Percentiles rank a stretch among this genome's conserved stretches.
phyloP scores from a whole-genome alignment of 2,797 vertebrate species.

The Schizopygopsis pylzovi region DNA sequence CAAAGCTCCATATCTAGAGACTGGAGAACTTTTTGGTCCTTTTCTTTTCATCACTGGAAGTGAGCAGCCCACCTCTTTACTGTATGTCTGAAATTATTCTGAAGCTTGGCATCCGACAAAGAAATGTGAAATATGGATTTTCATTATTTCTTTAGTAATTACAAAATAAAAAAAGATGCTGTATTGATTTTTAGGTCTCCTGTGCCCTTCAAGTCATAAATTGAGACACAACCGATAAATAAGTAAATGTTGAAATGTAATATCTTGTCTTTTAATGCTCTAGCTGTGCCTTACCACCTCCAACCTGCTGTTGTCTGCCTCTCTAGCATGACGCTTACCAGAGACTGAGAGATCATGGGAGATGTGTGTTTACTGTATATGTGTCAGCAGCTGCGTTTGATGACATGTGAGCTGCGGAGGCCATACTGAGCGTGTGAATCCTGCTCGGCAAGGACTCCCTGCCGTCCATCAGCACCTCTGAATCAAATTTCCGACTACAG shows the following conservation, averaged over 20 bases:
- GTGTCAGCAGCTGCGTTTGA: conserved; percentile 10
- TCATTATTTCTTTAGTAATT: conserved; percentile 12
- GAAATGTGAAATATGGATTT: conserved; percentile 17
- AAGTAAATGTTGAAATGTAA: conserved; percentile 14
- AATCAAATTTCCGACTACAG: neutral
- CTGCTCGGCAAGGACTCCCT: neutral
- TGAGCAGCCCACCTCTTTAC: conserved; percentile 15
- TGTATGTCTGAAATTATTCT: conserved; percentile 4
- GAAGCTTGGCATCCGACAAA: neutral
- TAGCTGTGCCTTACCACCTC: neutral
- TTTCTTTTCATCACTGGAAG: neutral
- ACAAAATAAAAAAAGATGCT: neutral
- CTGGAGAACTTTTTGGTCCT: neutral
- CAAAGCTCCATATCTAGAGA: neutral
- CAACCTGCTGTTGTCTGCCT: neutral
- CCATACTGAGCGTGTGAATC: neutral
- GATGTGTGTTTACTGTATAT: neutral
- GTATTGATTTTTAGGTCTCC: conserved; percentile 26
- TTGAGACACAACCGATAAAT: neutral
- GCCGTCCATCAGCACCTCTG: conserved; percentile 7
- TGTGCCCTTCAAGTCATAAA: neutral
- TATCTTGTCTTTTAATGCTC: neutral
- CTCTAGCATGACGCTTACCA: neutral
- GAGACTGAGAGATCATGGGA: conserved; percentile 9
- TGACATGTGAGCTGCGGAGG: neutral